phyloP scores from a whole-genome alignment of 2,113 vertebrate species.

The Actinemys pallida region DNA sequence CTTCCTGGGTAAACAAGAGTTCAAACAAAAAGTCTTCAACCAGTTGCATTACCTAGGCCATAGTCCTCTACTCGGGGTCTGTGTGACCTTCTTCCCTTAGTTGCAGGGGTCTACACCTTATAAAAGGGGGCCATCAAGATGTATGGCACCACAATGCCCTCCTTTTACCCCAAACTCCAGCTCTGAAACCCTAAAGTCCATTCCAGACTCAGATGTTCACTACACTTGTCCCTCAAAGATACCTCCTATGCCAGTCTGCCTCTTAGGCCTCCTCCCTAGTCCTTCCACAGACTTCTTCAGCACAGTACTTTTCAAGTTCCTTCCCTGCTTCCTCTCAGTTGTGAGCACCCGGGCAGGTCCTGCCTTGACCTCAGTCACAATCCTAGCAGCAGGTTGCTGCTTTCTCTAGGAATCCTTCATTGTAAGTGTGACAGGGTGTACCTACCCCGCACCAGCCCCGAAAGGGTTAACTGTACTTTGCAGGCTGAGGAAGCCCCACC shows the following conservation, averaged over 20 bases:
- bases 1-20: slow-evolving; percentile 42
- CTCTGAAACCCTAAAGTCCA: neutral
- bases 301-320: neutral
- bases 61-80: neutral
- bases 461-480: no score
- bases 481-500: no score
- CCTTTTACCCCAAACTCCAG: neutral
- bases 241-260: neutral
- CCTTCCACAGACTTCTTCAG: neutral
- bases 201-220: neutral
- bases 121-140: neutral
- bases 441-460: no score
- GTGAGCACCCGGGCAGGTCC: neutral
- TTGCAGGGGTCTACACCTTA: neutral
- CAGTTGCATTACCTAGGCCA: neutral
- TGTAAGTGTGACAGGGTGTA: neutral
- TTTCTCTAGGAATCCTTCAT: neutral
- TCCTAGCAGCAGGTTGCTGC: neutral
- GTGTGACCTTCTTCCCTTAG: neutral
- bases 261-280: neutral
- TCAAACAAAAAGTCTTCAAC: neutral
- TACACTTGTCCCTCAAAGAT: neutral
- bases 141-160: no score
- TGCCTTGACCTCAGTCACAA: neutral
- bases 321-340: neutral